Percentiles rank a stretch among this genome's conserved stretches.
Evolutionary conservation across 2,797 vertebrate genomes (phyloP).

Genomic region (Heterohyrax brucei): DNA sequence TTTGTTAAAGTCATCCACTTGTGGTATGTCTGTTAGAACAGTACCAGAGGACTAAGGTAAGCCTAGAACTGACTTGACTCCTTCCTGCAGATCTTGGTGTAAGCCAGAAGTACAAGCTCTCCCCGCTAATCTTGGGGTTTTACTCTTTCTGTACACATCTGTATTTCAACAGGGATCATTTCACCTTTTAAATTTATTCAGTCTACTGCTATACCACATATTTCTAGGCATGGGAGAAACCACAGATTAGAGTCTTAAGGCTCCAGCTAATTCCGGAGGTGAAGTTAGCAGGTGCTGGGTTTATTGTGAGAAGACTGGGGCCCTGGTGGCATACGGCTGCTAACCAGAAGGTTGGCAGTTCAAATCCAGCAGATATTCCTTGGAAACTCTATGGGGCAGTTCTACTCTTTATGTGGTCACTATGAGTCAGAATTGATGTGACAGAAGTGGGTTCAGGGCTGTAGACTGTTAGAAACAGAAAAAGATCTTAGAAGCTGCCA

Average conservation of each 20-base stretch:
- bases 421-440: no score
- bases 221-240: not conserved
- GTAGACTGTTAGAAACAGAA: constrained; percentile 24
- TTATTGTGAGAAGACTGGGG: constrained; percentile 1
- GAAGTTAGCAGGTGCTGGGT: not conserved
- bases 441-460: no score
- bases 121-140: not conserved
- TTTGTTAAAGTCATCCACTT: no score
- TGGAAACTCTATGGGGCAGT: no score
- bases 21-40: no score
- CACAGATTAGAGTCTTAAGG: not conserved
- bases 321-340: no score
- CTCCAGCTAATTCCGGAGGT: not conserved
- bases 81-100: not conserved
- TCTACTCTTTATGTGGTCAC: no score
- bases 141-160: constrained; percentile 1
- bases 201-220: not conserved
- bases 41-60: not conserved
- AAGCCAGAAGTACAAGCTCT: not conserved
- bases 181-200: constrained; percentile 34
- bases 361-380: no score
- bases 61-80: not conserved
- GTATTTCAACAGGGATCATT: not conserved
- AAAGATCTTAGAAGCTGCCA: not conserved
- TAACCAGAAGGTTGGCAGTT: no score